A percentile compares a stretch with the other conserved stretches of the same genome.
These are phyloP conservation scores for Actinostola sp. DNA, from an alignment of 92 coral and sea anemone species.

Conservation along the genomic window DNA sequence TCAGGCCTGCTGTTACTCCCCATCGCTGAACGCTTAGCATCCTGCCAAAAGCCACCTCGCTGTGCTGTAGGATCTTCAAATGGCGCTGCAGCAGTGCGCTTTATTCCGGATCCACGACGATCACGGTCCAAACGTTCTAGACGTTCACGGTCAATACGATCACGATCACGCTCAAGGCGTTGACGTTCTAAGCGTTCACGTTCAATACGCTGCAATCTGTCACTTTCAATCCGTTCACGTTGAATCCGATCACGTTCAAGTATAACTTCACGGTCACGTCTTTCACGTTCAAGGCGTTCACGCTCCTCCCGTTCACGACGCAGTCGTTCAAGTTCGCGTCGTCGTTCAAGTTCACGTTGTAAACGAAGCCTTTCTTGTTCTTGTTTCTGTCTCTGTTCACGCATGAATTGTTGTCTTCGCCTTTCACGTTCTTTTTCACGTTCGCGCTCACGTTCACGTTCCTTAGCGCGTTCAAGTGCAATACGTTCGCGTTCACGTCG, in stretches of 20 bases:
- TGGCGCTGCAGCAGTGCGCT: slow-evolving; percentile 75
- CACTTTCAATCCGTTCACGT: slow-evolving; percentile 87
- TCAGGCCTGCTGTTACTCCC: slow-evolving; percentile 70
- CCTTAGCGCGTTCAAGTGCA: slow-evolving; percentile 88
- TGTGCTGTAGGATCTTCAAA: slow-evolving; percentile 69
- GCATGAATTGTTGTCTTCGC: slow-evolving; percentile 76
- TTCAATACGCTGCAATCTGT: slow-evolving; percentile 90
- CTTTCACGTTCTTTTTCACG: slow-evolving; percentile 95
- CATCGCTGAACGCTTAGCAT: slow-evolving; percentile 87
- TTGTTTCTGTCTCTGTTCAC: slow-evolving; percentile 94
- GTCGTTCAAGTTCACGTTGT: slow-evolving; percentile 90
- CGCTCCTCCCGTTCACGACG: slow-evolving; percentile 88
- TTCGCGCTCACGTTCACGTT: slow-evolving; percentile 89
- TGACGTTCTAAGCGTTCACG: slow-evolving; percentile 90
- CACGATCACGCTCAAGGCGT: slow-evolving; percentile 72
- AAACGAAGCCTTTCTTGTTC: slow-evolving; percentile 89
- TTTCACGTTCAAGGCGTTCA: slow-evolving; percentile 91
- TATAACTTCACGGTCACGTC: slow-evolving; percentile 88
- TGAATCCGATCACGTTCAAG: slow-evolving; percentile 54
- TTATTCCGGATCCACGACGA: slow-evolving; percentile 72
- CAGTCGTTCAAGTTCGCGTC: slow-evolving; percentile 83
- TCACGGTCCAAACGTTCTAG: slow-evolving; percentile 89
- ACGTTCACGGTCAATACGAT: slow-evolving; percentile 81
- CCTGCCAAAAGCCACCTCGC: slow-evolving; percentile 97
- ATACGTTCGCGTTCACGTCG: slow-evolving; percentile 96